Evolutionary conservation across 2,797 vertebrate species (phyloP).

Genomic region (Myripristis murdjan): DNA sequence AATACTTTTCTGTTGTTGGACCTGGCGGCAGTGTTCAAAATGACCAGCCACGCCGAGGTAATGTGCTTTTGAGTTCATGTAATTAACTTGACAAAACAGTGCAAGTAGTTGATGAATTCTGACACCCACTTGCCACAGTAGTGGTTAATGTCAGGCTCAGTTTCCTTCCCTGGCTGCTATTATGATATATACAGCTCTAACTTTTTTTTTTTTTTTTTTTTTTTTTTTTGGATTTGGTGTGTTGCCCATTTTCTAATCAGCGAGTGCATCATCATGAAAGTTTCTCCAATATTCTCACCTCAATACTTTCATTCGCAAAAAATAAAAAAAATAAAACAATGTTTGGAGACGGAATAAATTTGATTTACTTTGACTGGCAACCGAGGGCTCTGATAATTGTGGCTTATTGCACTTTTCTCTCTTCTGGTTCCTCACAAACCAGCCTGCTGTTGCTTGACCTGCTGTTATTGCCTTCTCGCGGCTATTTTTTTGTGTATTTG

Average conservation of each 20-base stretch:
- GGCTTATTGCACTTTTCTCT: conserved; percentile 70
- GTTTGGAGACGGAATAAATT: conserved; percentile 57
- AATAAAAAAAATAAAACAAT: no score
- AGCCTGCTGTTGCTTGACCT: conserved; percentile 17
- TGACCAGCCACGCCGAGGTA: background rate
- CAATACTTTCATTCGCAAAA: conserved; percentile 46
- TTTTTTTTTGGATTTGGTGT: background rate
- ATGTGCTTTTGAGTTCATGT: background rate
- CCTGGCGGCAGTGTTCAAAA: background rate
- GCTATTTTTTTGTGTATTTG: conserved; percentile 59
- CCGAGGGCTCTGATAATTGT: conserved; percentile 62
- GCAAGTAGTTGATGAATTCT: no score
- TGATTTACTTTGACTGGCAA: conserved; percentile 70
- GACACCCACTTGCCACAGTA: no score
- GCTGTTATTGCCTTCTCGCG: conserved; percentile 67
- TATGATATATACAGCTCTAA: background rate
- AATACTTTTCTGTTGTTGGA: background rate
- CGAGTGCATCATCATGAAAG: background rate
- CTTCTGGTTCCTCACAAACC: conserved; percentile 40
- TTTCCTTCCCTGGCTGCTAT: background rate
- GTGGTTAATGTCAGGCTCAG: no score
- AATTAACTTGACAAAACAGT: no score
- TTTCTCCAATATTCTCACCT: conserved; percentile 45
- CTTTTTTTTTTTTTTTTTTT: no score
- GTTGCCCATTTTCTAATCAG: conserved; percentile 10